Conservation (phyloP, 2,113 vertebrate genomes). For the Malurus elegans region DNA sequence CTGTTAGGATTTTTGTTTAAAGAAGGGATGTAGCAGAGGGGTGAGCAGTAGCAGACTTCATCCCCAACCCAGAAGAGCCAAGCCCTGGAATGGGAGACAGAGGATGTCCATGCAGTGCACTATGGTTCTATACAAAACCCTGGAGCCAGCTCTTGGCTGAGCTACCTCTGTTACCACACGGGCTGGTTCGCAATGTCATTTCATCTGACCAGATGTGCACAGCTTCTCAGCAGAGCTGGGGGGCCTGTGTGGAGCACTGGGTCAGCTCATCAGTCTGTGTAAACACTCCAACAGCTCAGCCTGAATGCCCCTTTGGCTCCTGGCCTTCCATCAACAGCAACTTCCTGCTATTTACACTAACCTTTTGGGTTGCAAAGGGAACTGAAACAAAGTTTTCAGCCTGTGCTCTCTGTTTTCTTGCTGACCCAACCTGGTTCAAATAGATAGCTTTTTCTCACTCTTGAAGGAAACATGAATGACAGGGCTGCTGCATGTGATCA, state of each 20-base stretch:
- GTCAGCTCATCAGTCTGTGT: not conserved
- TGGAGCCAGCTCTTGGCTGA: not conserved
- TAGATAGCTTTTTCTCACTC: not conserved
- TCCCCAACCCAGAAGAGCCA: not conserved
- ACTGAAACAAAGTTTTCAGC: not conserved
- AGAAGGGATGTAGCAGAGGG: not conserved
- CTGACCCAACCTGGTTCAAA: not conserved
- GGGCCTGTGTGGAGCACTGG: not conserved
- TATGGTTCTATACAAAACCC: not conserved
- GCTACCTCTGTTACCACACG: not conserved
- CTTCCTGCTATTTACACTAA: not conserved
- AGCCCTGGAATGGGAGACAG: not conserved
- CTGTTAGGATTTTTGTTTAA: not conserved
- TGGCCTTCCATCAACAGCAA: not conserved
- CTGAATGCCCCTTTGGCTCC: rapidly evolving
- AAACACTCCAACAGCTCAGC: not conserved
- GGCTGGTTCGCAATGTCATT: not conserved
- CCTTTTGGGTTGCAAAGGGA: not conserved
- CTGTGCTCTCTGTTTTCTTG: not conserved
- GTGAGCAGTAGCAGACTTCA: not conserved
- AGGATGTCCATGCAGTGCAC: not conserved
- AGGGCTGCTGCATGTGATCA: not conserved
- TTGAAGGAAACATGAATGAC: not conserved
- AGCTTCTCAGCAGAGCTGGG: not conserved
- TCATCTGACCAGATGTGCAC: not conserved